Percentiles rank a stretch among this genome's conserved stretches.
Conservation (phyloP, 2,797 vertebrate genomes). For the Cuculus canorus region DNA sequence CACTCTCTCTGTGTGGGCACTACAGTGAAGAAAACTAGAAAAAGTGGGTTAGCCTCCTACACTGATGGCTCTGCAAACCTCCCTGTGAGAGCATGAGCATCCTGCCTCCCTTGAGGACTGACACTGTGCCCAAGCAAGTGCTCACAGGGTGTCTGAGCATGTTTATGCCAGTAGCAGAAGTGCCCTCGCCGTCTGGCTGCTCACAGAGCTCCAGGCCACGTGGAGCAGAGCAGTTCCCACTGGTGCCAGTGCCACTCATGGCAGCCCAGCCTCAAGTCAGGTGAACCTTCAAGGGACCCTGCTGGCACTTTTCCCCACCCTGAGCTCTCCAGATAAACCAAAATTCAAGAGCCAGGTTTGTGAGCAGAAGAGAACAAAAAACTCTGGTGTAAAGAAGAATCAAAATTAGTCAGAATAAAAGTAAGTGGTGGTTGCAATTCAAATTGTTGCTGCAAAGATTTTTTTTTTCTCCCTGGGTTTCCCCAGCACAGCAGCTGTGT, state of each 20-base stretch:
- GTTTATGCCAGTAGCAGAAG: rapidly evolving
- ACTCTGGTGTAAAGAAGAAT: not conserved
- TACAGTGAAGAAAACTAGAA: not conserved
- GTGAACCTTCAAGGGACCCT: not conserved
- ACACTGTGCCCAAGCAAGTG: too few relatives aligned
- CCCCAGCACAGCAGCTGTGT: not conserved
- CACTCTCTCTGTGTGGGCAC: rapidly evolving
- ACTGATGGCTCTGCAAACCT: not conserved
- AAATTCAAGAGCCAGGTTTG: not conserved
- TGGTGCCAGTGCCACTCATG: not conserved
- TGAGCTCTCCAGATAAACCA: not conserved
- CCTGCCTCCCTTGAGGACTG: not conserved
- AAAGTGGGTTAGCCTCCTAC: not conserved
- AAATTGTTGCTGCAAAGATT: not conserved
- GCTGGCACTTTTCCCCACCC: not conserved
- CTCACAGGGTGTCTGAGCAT: rapidly evolving
- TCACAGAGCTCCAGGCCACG: rapidly evolving
- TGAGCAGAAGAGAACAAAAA: not conserved
- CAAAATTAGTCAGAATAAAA: not conserved
- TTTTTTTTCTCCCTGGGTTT: not conserved
- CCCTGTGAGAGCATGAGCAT: rapidly evolving
- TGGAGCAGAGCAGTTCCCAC: not conserved
- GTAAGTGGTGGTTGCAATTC: not conserved
- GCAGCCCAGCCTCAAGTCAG: not conserved
- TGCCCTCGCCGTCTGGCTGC: not conserved